Conservation (phyloP, 2,797 vertebrate species). For the Emys orbicularis region DNA sequence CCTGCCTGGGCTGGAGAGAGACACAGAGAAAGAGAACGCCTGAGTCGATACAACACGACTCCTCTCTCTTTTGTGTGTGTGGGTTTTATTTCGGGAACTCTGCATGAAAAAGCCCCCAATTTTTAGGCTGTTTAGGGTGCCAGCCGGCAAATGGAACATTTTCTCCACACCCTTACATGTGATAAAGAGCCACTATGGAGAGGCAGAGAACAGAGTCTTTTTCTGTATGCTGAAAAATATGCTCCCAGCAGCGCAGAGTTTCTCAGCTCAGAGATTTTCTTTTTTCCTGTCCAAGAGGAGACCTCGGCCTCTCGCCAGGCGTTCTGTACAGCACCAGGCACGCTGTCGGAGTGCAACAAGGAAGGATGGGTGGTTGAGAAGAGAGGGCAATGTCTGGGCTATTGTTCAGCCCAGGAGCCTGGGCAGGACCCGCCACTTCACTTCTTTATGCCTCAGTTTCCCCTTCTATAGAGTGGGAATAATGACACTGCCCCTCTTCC, state of each 20-base stretch:
- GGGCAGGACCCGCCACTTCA: neutral
- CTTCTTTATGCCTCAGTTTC: neutral
- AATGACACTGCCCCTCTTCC: neutral
- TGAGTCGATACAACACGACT: conserved; percentile 6
- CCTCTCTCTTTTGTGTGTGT: conserved; percentile 59
- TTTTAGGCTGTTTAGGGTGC: conserved; percentile 68
- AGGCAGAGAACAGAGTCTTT: conserved; percentile 61
- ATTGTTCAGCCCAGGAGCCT: neutral
- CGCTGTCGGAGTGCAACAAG: rapidly evolving
- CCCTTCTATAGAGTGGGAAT: neutral
- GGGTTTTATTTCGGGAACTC: conserved; percentile 69
- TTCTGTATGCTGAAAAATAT: conserved; percentile 54
- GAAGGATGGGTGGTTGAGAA: neutral
- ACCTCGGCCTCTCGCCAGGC: neutral
- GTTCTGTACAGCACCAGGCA: neutral
- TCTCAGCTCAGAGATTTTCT: conserved; percentile 38
- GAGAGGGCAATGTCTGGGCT: neutral
- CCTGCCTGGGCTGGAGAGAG: conserved; percentile 33
- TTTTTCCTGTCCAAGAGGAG: neutral
- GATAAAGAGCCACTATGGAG: conserved; percentile 59
- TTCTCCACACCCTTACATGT: conserved; percentile 64
- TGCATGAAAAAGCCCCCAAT: conserved; percentile 70
- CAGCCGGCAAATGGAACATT: conserved; percentile 73
- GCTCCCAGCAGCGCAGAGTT: conserved; percentile 19
- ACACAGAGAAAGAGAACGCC: neutral